Evolutionary conservation across 1,140 invertebrate species (phyloP).

Genomic region (Streblospio benedicti): DNA sequence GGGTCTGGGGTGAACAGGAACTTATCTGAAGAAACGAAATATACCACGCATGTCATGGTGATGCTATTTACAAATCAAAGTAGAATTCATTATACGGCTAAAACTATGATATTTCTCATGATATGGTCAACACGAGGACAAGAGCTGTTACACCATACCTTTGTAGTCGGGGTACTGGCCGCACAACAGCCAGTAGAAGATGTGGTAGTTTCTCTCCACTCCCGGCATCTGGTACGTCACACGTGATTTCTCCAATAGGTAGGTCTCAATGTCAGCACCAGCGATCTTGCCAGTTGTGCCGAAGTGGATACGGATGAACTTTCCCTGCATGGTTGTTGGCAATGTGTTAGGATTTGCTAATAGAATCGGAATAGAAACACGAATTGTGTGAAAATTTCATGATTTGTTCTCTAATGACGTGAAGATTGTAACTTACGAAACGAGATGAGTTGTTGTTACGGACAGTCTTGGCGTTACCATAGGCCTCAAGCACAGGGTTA

Average conservation of each 20-base stretch:
- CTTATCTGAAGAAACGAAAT: slow-evolving; percentile 58
- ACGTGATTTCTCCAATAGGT: slow-evolving; percentile 99
- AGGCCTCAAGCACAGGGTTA: slow-evolving; percentile 54
- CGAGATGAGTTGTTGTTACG: slow-evolving; percentile 59
- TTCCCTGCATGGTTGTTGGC: no score
- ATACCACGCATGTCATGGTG: no score
- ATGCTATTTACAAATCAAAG: no score
- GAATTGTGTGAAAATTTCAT: no score
- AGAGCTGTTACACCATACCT: slow-evolving; percentile 26
- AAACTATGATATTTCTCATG: no score
- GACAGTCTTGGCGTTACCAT: slow-evolving; percentile 57
- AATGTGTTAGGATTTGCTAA: no score
- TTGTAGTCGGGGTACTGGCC: slow-evolving; percentile 61
- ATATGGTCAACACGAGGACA: no score
- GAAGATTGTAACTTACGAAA: slow-evolving; percentile 51
- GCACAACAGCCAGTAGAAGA: slow-evolving; percentile 99
- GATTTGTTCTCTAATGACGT: no score
- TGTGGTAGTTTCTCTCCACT: slow-evolving; percentile 96
- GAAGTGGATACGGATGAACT: slow-evolving; percentile 99
- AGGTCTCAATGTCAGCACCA: slow-evolving; percentile 99
- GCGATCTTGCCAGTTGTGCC: slow-evolving; percentile 97
- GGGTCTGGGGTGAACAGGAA: slow-evolving; percentile 75
- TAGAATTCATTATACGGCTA: no score
- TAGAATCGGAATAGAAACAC: no score
- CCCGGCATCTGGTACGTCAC: slow-evolving; percentile 94